phyloP scores from a whole-genome alignment of 2,888 invertebrate species.

The Artemia sinica region DNA sequence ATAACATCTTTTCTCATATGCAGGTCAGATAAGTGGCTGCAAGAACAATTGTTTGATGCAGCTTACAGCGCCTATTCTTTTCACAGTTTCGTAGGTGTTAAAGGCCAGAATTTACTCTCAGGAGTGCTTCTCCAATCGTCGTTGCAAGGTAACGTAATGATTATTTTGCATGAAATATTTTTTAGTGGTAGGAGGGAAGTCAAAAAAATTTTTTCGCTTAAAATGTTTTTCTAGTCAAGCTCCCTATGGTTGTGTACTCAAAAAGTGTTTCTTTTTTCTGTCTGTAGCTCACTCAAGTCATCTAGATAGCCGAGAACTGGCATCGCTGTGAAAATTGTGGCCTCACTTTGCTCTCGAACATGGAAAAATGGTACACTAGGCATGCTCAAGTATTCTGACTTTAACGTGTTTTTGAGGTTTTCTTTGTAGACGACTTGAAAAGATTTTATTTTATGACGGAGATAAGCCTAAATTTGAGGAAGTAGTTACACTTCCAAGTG shows the following conservation, averaged over 20 bases:
- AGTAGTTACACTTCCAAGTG: background rate
- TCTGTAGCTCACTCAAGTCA: background rate
- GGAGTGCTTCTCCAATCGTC: background rate
- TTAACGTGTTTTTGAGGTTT: background rate
- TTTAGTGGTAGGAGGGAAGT: background rate
- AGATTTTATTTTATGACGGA: background rate
- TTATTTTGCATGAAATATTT: background rate
- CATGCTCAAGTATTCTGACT: constrained; percentile 1
- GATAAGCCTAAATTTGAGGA: background rate
- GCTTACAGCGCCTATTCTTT: background rate
- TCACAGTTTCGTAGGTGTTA: background rate
- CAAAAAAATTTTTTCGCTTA: background rate
- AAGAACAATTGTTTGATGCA: background rate
- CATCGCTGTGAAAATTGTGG: background rate
- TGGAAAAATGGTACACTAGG: background rate
- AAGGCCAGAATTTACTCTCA: background rate
- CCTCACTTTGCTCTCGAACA: background rate
- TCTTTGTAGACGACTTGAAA: background rate
- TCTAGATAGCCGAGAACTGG: background rate
- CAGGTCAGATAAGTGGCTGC: background rate
- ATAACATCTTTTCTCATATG: background rate
- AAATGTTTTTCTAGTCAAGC: background rate
- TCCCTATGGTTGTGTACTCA: background rate
- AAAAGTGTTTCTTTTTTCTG: background rate
- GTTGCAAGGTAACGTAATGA: background rate